Conservation (phyloP, 2,113 vertebrate genomes). For the Pachycephala philippinensis region DNA sequence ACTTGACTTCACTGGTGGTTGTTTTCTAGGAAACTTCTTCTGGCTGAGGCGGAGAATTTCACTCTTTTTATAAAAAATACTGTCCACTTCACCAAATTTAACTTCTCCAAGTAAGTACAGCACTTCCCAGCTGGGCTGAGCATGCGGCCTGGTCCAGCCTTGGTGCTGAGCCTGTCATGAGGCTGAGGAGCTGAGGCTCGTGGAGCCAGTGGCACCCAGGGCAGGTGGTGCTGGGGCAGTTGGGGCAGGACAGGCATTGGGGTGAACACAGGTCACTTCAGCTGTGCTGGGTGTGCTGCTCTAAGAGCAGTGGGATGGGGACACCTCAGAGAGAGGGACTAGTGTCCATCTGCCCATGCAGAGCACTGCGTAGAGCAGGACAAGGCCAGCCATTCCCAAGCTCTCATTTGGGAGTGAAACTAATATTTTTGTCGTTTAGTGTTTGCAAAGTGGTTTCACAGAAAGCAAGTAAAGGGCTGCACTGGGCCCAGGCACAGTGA, state of each 20-base stretch:
- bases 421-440: neutral
- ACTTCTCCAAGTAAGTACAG: slow-evolving; percentile 70
- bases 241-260: neutral
- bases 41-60: slow-evolving; percentile 69
- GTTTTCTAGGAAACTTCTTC: slow-evolving; percentile 65
- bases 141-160: neutral
- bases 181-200: neutral
- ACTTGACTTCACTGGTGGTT: neutral
- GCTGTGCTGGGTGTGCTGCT: neutral
- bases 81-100: slow-evolving; percentile 75
- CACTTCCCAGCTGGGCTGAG: neutral
- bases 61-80: slow-evolving; percentile 77
- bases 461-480: neutral
- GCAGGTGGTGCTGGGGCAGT: neutral
- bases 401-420: neutral
- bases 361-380: rapidly evolving
- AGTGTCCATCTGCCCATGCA: neutral
- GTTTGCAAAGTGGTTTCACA: neutral
- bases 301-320: neutral
- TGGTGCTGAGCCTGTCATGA: neutral
- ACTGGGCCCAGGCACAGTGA: neutral
- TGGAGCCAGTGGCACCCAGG: neutral
- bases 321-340: neutral
- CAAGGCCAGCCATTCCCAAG: neutral
- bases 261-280: rapidly evolving